Conservation (phyloP, 2,797 vertebrate genomes). For the Bucorvus abyssinicus region DNA sequence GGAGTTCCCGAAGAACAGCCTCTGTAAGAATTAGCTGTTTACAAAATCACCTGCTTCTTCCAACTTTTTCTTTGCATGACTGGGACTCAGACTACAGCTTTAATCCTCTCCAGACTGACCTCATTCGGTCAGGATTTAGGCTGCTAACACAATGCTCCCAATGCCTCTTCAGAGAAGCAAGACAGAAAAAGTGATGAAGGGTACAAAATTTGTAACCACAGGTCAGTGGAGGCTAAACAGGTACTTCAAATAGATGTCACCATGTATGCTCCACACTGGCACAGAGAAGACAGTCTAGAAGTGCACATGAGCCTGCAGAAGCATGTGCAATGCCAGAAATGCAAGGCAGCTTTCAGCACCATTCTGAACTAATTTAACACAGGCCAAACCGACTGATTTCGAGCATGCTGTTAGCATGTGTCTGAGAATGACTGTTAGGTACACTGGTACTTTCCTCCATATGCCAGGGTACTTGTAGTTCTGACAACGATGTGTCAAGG, state of each 20-base stretch:
- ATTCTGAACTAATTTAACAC: neutral
- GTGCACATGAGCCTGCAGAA: neutral
- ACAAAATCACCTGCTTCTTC: constrained; percentile 15
- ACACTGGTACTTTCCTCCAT: neutral
- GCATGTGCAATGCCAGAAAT: neutral
- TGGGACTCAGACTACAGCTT: neutral
- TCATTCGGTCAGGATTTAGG: neutral
- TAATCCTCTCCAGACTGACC: neutral
- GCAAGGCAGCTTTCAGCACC: neutral
- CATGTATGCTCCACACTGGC: neutral
- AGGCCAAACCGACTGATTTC: neutral
- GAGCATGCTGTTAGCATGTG: neutral
- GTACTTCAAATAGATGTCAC: neutral
- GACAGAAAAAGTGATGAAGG: neutral
- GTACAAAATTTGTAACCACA: neutral
- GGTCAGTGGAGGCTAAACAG: neutral
- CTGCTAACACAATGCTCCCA: neutral
- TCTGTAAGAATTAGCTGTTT: neutral
- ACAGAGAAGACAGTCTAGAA: neutral
- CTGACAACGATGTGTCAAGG: rapidly evolving
- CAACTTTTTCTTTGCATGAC: neutral
- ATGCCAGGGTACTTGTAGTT: neutral
- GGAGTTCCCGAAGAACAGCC: neutral
- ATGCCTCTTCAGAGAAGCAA: neutral
- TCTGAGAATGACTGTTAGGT: neutral